phyloP scores from a whole-genome alignment of 1,140 invertebrate genomes.

The Achroia grisella region DNA sequence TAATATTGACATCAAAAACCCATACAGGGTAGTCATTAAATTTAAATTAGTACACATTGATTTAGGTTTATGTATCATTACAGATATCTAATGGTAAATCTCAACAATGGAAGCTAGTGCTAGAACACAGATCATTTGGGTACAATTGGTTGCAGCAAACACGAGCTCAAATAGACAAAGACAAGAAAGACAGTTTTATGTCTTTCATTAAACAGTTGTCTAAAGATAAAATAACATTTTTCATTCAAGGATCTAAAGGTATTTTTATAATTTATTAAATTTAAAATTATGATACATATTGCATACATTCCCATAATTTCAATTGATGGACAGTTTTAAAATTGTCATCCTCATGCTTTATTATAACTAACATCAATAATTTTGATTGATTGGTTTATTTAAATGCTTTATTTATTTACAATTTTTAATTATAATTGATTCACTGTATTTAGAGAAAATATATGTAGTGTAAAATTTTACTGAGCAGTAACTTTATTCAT shows the following conservation, averaged over 20 bases:
- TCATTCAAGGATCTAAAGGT: constrained; percentile 60
- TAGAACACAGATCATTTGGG: constrained; percentile 57
- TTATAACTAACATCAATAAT: no score
- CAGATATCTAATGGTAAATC: constrained; percentile 49
- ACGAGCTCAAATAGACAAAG: constrained; percentile 45
- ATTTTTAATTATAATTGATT: no score
- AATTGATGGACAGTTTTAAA: no score
- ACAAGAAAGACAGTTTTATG: constrained; percentile 60
- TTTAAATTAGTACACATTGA: neutral
- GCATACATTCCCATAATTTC: no score
- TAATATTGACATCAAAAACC: neutral
- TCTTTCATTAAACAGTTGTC: constrained; percentile 62
- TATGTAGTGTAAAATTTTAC: no score
- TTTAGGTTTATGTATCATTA: constrained; percentile 3
- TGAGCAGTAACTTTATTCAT: no score
- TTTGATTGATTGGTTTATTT: no score
- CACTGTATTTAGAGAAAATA: no score
- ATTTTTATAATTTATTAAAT: neutral
- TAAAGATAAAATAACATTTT: constrained; percentile 63
- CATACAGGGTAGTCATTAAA: neutral
- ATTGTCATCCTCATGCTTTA: no score
- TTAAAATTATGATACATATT: no score
- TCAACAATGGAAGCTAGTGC: constrained; percentile 57
- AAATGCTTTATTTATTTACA: no score
- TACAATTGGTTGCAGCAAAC: constrained; percentile 62